Conservation (phyloP, 2,888 invertebrate genomes). For the Eilema griseolum region DNA sequence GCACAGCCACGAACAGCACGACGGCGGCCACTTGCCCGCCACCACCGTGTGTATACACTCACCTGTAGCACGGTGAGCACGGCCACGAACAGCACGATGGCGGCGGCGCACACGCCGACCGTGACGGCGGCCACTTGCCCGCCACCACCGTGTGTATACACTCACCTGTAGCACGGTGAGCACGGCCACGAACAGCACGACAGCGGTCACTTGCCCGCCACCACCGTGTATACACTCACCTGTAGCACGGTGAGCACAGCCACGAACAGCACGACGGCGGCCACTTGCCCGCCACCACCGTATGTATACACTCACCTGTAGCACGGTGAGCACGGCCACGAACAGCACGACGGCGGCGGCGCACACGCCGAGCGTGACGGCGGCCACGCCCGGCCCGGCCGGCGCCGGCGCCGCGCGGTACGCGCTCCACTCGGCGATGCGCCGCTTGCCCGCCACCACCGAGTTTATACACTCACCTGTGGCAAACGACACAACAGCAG, state of each 20-base stretch:
- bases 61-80: constrained; percentile 91
- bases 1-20: constrained; percentile 90
- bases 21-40: constrained; percentile 91
- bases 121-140: constrained; percentile 42
- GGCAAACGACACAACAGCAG: constrained; percentile 22
- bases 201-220: constrained; percentile 76
- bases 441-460: constrained; percentile 91
- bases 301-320: constrained; percentile 84
- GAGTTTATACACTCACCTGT: constrained; percentile 91
- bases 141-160: neutral
- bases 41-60: constrained; percentile 88
- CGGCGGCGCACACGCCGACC: constrained; percentile 90
- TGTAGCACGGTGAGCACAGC: constrained; percentile 91
- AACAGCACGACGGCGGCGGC: constrained; percentile 90
- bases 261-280: constrained; percentile 90
- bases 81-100: constrained; percentile 90
- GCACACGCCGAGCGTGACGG: constrained; percentile 87
- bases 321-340: constrained; percentile 89
- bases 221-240: constrained; percentile 64
- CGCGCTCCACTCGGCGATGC: constrained; percentile 88
- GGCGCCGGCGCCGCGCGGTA: constrained; percentile 62
- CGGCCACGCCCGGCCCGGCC: constrained; percentile 79
- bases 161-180: constrained; percentile 90
- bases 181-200: constrained; percentile 90
- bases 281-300: constrained; percentile 42